phyloP scores from a whole-genome alignment of 2,888 invertebrate genomes.

The Adineta ricciae region DNA sequence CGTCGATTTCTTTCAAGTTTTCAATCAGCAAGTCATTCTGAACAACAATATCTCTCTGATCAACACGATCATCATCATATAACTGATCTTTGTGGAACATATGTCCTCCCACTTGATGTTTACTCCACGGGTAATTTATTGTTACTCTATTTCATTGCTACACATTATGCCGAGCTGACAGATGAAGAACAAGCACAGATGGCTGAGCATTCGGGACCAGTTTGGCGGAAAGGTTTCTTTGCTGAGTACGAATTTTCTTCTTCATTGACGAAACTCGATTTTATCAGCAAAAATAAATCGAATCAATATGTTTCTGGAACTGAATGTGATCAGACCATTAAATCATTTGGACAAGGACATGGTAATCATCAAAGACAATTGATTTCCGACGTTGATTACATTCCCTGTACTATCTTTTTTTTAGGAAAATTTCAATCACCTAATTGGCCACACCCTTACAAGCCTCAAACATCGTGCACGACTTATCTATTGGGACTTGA shows the following conservation, averaged over 20 bases:
- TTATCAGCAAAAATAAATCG: not conserved
- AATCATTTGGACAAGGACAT: slow-evolving; percentile 7
- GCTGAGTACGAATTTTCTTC: slow-evolving; percentile 8
- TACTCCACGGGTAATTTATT: not conserved
- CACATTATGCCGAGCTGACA: not conserved
- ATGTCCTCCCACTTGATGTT: not conserved
- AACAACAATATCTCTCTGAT: not conserved
- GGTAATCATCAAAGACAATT: not conserved
- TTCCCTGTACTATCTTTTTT: not conserved
- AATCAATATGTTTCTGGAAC: slow-evolving; percentile 7
- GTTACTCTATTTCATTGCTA: slow-evolving; percentile 7
- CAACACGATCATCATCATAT: not conserved
- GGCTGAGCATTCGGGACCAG: not conserved
- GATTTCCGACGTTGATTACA: not conserved
- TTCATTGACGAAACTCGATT: not conserved
- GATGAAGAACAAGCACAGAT: not conserved
- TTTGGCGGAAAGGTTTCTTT: not conserved
- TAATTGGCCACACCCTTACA: not conserved
- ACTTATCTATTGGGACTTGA: not conserved
- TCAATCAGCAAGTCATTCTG: not conserved
- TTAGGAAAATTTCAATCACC: not conserved
- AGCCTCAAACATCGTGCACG: slow-evolving; percentile 16
- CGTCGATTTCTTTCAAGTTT: not conserved
- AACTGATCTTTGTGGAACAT: slow-evolving; percentile 12
- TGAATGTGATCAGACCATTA: slow-evolving; percentile 14